Base-by-base conservation (phyloP, 2,797 vertebrate genomes). In the Lepus oiostolus region DNA sequence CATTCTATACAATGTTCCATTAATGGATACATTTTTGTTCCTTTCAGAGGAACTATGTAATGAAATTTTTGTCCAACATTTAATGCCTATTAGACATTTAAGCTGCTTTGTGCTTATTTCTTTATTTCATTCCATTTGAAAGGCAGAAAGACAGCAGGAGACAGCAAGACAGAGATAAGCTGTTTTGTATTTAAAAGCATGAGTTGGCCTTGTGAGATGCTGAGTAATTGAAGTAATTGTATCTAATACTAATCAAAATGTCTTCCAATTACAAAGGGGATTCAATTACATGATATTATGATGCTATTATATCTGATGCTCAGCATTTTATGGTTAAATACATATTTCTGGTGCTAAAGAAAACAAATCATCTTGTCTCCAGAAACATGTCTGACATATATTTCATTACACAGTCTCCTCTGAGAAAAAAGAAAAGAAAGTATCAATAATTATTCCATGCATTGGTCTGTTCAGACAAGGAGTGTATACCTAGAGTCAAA, bases 171-270 rank as follows among this genome's bases (percentile, higher is more conserved):
- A 47, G 8, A 47, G 42, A 47, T 47, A 47, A 47, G 42, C 42
- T 47, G 42, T 10, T 47, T 97, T 90, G 9, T 86, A 90, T 97
- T 93, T 96, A 92, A 97, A 97, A 97, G 67, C 75, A 95, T 89
- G 52, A 96, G 68, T 72, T 96, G 94, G 96, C 95, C 96, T 97
- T 96, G 93, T 97, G 91, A 93, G 74, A 92, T 63, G 60, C 74
- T 87, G 87, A 80, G 86, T 97, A 97, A 96, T 63, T 50, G 70
- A 95, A 97, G 62, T 94, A 95, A 95, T 96, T 97, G 58, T 95
- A 88, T 95, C 84, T 87, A 87, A 60, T 71, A 93, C 74, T 95
- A 97, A 97, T 97, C 77, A 97, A 97, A 98, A 97, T 72, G 93
- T 84, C 92, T 94, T 97, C 91, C 84, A 80, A 93, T 93, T 95